Conservation (phyloP, 2,797 vertebrate species). For the Anniella stebbinsi region DNA sequence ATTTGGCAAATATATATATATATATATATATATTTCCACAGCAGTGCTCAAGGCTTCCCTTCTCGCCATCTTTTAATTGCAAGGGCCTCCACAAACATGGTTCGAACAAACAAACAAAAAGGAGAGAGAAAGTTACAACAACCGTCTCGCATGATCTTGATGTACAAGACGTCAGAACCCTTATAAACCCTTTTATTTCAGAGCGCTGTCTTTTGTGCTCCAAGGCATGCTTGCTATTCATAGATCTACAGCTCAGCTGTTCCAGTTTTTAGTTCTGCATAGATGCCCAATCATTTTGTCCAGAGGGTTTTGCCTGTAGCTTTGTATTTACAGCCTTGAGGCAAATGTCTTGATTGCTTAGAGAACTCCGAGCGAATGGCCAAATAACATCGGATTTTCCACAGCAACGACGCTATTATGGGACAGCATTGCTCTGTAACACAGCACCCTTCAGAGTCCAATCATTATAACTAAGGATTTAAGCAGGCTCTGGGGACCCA, state of each 20-base stretch:
- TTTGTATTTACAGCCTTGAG: constrained; percentile 81
- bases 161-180: constrained; percentile 79
- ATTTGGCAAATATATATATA: not conserved
- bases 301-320: constrained; percentile 82
- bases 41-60: constrained; percentile 41
- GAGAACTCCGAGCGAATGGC: constrained; percentile 76
- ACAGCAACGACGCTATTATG: constrained; percentile 81
- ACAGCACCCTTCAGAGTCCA: constrained; percentile 78
- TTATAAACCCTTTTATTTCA: constrained; percentile 73
- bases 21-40: not conserved
- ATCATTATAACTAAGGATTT: constrained; percentile 77
- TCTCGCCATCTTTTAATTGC: constrained; percentile 62
- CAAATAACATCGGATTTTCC: constrained; percentile 82
- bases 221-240: constrained; percentile 79
- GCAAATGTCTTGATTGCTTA: constrained; percentile 82
- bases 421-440: constrained; percentile 78
- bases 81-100: constrained; percentile 57
- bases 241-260: constrained; percentile 81
- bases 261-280: constrained; percentile 83
- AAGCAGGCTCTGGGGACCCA: constrained; percentile 71
- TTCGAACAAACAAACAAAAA: constrained; percentile 70
- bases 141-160: constrained; percentile 73
- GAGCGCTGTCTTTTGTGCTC: constrained; percentile 78
- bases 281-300: constrained; percentile 81
- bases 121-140: constrained; percentile 70